A percentile compares a stretch with the other conserved stretches of the same genome.
Conservation (phyloP, 2,113 vertebrate genomes). For the Petrocephalus microphthalmus region DNA sequence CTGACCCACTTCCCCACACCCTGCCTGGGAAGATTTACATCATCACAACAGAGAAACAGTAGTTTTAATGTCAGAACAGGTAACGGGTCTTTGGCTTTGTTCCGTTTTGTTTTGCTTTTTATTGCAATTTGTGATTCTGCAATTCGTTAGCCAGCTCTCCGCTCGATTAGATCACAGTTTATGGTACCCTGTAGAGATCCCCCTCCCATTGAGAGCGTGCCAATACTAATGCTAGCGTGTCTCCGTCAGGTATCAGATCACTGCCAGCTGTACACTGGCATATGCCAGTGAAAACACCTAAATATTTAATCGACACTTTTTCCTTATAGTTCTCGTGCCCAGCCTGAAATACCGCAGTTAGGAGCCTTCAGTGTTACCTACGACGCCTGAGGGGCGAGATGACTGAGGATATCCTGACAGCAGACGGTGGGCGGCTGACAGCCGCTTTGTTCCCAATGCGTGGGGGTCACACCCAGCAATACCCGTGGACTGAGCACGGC, state of each 20-base stretch:
- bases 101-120: neutral
- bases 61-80: neutral
- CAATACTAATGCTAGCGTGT: no score
- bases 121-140: neutral
- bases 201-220: no score
- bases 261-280: neutral
- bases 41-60: neutral
- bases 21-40: neutral
- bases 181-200: neutral
- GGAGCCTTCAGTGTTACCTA: neutral
- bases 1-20: neutral
- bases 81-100: neutral
- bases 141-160: neutral
- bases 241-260: neutral
- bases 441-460: neutral
- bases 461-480: neutral
- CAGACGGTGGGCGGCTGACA: neutral
- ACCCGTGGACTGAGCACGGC: neutral
- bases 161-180: neutral
- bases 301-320: neutral
- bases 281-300: neutral
- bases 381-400: neutral
- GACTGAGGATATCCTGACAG: neutral
- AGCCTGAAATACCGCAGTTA: neutral
- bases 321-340: neutral